Evolutionary conservation across 2,888 invertebrate genomes (phyloP).

Genomic region (Vandiemenella viatica): DNA sequence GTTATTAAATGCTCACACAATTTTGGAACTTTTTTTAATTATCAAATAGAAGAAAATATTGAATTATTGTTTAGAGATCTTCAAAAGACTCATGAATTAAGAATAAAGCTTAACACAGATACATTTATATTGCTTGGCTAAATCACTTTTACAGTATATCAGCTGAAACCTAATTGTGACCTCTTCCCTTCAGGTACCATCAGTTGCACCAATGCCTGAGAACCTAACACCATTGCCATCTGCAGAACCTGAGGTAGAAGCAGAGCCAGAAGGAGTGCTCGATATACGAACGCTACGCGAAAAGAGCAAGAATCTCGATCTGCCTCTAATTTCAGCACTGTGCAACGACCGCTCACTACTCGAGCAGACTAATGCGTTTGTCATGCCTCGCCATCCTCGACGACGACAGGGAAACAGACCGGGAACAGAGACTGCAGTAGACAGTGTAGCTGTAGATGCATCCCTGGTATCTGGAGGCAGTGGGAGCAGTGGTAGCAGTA

Average conservation of each 20-base stretch:
- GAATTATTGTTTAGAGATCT: too few relatives aligned
- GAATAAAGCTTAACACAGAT: too few relatives aligned
- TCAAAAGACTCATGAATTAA: too few relatives aligned
- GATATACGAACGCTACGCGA: conserved; percentile 75
- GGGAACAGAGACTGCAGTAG: background rate
- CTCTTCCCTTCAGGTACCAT: too few relatives aligned
- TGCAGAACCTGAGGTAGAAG: background rate
- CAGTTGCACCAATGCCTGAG: too few relatives aligned
- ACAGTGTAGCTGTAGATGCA: background rate
- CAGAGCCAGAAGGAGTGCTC: conserved; percentile 31
- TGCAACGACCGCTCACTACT: conserved; percentile 83
- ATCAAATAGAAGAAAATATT: too few relatives aligned
- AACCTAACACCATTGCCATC: too few relatives aligned
- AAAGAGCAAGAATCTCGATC: conserved; percentile 76
- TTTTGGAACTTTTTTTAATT: too few relatives aligned
- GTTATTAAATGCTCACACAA: too few relatives aligned
- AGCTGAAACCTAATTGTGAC: too few relatives aligned
- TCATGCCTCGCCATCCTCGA: conserved; percentile 50
- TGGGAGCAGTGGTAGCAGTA: background rate
- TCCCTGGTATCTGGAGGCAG: background rate
- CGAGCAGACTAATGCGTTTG: conserved; percentile 77
- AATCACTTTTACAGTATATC: too few relatives aligned
- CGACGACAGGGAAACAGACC: background rate
- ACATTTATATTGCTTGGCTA: too few relatives aligned
- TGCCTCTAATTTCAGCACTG: conserved; percentile 82